Base-by-base conservation (phyloP, 2,113 vertebrate species). In the Pollachius pollachius region DNA sequence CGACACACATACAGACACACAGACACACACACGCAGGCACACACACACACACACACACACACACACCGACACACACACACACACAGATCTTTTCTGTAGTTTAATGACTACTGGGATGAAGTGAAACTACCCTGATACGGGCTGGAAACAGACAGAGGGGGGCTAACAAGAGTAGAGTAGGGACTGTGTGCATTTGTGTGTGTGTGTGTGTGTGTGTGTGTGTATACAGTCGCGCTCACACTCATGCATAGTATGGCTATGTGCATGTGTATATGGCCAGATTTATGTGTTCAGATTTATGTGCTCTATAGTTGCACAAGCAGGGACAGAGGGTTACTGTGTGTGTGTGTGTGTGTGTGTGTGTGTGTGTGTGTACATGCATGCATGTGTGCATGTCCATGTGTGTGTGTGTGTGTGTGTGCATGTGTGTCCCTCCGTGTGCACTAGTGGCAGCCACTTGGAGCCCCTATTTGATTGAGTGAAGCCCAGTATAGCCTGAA, bases 381-480 rank as follows among this genome's bases (percentile, higher is more conserved):
- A 15, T 67, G 48, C 23, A 19, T 52, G 65, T 60, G 27, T 41
- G 63, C 86, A 68, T 66, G 60, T 63, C 63, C 48, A 27, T 56
- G 48, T 66, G 67, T 37, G 21, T 80, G 68, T 72, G 34, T 77
- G 15, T 67, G 48, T 65, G 48, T 65, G 68, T 60, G 27, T 75
- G 77, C 69, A 75, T 81, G 64, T 83, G 83, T 79, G 76, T 66
- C 79, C 72, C 72, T 72, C 81, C 81, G 72, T 81, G 74, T 85
- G 81, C 79, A 86, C 85, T 80, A 79, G 73, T 69, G 85, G 86
- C 81, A 64, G 81, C 78, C 70, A 74, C 73, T 72, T 60, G 61
- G 74, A 76, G 79, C 68, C 71, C n/a, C 83, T 19, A 57, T 85
- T 84, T 87, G 90, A 89, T 89, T 89, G 91, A 89, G 82, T 84